A percentile compares a stretch with the other conserved stretches of the same genome.
These are phyloP conservation scores for Drosophila sp. DNA, from an alignment of 1,140 invertebrate species.

Conservation along the genomic window DNA sequence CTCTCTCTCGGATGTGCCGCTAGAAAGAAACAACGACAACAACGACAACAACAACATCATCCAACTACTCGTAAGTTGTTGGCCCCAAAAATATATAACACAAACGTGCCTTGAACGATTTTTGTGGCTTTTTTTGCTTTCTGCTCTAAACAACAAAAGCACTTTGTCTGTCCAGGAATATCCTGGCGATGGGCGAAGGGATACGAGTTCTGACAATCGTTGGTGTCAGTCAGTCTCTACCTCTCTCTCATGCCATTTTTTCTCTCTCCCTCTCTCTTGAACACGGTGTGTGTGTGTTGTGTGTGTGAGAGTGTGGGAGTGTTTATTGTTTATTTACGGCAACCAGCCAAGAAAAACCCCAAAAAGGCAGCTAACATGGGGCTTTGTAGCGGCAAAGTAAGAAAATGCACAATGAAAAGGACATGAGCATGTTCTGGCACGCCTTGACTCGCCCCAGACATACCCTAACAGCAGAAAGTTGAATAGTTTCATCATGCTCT, in stretches of 20 bases:
- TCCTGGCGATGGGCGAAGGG: conserved; percentile 32
- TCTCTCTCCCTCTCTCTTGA: not conserved
- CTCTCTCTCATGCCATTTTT: not conserved
- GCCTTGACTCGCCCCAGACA: conserved; percentile 1
- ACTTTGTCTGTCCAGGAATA: conserved; percentile 60
- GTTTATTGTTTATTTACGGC: conserved; percentile 81
- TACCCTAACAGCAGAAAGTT: not conserved
- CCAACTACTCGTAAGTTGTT: conserved; percentile 33
- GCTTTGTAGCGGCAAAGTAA: conserved; percentile 80
- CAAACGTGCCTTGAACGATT: conserved; percentile 81
- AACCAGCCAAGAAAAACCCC: conserved; percentile 82
- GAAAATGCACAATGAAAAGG: conserved; percentile 64
- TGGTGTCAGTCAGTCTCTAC: conserved; percentile 16
- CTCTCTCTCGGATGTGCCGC: not conserved
- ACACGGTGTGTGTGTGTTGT: no score
- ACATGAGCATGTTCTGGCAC: conserved; percentile 45
- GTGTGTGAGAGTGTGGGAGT: conserved; percentile 35
- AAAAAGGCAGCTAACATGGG: conserved; percentile 80
- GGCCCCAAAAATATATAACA: conserved; percentile 50
- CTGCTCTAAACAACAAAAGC: conserved; percentile 80
- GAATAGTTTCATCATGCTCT: not conserved
- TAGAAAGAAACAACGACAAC: conserved; percentile 16
- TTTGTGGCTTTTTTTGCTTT: conserved; percentile 83
- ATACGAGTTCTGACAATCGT: conserved; percentile 35
- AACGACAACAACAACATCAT: conserved; percentile 28